Evolutionary conservation across 2,888 invertebrate species (phyloP).

Genomic region (Junonia oenone): DNA sequence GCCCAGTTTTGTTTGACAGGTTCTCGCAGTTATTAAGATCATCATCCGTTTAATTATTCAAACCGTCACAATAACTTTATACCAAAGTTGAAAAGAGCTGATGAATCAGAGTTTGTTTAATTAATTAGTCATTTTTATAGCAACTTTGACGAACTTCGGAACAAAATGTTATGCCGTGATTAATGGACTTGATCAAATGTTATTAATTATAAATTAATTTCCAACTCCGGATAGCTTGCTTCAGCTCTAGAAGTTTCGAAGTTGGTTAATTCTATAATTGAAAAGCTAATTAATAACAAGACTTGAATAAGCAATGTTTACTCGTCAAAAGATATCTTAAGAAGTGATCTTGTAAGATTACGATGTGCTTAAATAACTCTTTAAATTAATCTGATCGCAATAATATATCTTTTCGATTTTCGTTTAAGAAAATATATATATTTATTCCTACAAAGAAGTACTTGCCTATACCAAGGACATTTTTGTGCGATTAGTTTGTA

Average conservation of each 20-base stretch:
- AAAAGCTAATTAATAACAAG: background rate
- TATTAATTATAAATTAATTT: slow-evolving; percentile 19
- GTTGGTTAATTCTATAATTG: background rate
- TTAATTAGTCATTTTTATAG: slow-evolving; percentile 20
- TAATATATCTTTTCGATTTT: too few species aligned
- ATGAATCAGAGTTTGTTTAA: slow-evolving; percentile 7
- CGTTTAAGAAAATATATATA: too few species aligned
- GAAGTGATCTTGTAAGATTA: too few species aligned
- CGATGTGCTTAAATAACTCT: too few species aligned
- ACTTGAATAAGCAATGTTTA: background rate
- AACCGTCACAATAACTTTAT: background rate
- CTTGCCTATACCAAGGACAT: too few species aligned
- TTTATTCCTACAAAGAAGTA: too few species aligned
- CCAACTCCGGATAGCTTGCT: slow-evolving; percentile 12
- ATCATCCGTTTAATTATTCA: background rate
- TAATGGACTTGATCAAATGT: slow-evolving; percentile 17
- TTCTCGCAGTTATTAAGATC: too few species aligned
- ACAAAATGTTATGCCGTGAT: slow-evolving; percentile 17
- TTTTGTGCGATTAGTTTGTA: too few species aligned
- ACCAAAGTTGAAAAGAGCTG: background rate
- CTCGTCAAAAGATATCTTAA: too few species aligned
- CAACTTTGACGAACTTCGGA: slow-evolving; percentile 6
- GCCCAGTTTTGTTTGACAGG: too few species aligned
- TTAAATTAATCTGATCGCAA: too few species aligned
- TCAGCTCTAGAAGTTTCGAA: background rate